phyloP scores from a whole-genome alignment of 2,113 vertebrate genomes.

The Rhombomys opimus region DNA sequence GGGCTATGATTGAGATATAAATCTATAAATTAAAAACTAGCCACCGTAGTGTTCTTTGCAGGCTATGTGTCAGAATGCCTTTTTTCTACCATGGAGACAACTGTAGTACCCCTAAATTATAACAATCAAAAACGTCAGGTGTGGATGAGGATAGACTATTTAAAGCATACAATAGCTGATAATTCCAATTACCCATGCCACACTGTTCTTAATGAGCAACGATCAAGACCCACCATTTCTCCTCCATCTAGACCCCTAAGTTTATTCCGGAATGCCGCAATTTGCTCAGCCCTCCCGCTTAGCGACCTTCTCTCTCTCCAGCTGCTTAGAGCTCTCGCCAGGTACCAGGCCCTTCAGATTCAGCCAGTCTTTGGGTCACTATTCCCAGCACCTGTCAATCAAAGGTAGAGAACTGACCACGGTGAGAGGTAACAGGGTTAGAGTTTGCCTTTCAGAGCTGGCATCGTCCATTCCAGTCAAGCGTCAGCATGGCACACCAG shows the following conservation, averaged over 20 bases:
- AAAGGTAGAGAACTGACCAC: conserved; percentile 34
- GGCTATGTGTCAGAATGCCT: neutral
- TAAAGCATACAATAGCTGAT: neutral
- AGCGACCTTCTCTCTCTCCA: neutral
- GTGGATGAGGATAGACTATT: neutral
- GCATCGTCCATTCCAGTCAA: neutral
- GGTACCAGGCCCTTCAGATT: neutral
- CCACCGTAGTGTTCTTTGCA: neutral
- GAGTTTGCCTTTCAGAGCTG: neutral
- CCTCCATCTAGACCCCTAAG: neutral
- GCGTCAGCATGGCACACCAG: neutral
- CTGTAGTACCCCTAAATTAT: neutral
- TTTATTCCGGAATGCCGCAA: neutral
- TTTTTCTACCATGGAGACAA: neutral
- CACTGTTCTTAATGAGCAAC: neutral
- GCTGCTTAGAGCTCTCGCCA: neutral
- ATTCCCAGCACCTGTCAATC: conserved; percentile 16
- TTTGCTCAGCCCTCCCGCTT: neutral
- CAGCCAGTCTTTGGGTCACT: neutral
- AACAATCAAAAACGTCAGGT: conserved; percentile 8
- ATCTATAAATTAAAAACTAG: neutral
- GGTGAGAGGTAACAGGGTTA: neutral
- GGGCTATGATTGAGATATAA: too few species aligned
- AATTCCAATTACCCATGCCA: neutral
- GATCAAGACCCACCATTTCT: neutral